A percentile compares a stretch with the other conserved stretches of the same genome.
phyloP scores from a whole-genome alignment of 2,113 vertebrate genomes.

The Leuciscus idus region DNA sequence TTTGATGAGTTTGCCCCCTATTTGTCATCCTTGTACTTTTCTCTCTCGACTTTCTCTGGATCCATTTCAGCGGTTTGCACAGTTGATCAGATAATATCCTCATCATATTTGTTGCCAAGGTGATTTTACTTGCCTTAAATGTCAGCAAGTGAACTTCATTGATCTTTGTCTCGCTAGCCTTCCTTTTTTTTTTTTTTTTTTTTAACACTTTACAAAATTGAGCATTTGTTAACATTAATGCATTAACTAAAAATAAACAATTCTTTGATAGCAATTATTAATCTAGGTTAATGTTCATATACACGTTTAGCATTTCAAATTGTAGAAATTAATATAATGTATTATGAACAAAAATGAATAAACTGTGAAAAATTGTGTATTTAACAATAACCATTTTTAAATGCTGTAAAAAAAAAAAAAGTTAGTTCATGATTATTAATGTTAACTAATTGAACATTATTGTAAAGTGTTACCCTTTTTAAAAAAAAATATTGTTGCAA shows the following conservation, averaged over 20 bases:
- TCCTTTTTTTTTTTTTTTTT: neutral
- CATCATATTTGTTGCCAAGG: constrained; percentile 21
- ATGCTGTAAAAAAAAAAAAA: too few relatives aligned
- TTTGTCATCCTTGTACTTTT: constrained; percentile 13
- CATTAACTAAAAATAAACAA: neutral
- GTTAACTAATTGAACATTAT: neutral
- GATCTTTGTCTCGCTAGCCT: neutral
- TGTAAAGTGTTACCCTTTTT: neutral
- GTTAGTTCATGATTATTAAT: neutral
- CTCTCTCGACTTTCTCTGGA: neutral
- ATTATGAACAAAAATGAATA: neutral
- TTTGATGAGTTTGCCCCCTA: neutral
- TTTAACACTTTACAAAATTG: neutral
- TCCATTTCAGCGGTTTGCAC: neutral
- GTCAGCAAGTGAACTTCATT: constrained; percentile 18
- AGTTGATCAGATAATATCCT: constrained; percentile 25
- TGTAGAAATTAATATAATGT: neutral
- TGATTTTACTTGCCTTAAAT: constrained; percentile 16
- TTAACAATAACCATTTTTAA: neutral
- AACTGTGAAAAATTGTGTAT: neutral
- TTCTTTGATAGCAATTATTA: neutral
- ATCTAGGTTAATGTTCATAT: neutral
- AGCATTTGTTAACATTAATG: neutral
- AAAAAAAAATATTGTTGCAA: neutral
- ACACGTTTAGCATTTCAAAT: neutral